phyloP scores from a whole-genome alignment of 1,140 invertebrate genomes.

The Temnothorax nylanderi region DNA sequence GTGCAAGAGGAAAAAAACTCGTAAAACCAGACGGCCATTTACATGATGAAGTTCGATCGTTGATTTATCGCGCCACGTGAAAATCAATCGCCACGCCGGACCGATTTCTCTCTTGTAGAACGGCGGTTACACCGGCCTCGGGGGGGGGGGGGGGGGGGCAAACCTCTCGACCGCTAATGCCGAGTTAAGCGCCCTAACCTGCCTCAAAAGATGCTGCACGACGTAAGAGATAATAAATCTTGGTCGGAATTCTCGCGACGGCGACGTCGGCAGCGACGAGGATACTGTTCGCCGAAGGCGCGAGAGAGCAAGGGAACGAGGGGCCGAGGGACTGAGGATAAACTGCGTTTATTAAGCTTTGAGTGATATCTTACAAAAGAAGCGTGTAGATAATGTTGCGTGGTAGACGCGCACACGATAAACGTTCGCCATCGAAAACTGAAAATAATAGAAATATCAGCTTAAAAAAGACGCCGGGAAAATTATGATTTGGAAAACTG shows the following conservation, averaged over 20 bases:
- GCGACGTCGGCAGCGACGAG: background rate
- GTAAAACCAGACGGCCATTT: background rate
- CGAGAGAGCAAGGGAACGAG: slow-evolving; percentile 7
- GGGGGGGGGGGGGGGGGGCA: slow-evolving; percentile 10
- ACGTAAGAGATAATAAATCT: slow-evolving; percentile 76
- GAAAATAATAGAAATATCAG: background rate
- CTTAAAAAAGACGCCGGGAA: too few species aligned
- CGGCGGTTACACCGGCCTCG: slow-evolving; percentile 31
- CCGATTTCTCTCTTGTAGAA: slow-evolving; percentile 58
- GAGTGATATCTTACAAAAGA: slow-evolving; percentile 33
- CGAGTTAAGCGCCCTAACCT: slow-evolving; percentile 73
- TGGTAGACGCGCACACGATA: background rate
- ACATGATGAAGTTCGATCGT: slow-evolving; percentile 42
- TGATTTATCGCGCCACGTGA: slow-evolving; percentile 60
- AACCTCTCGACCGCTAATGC: slow-evolving; percentile 64
- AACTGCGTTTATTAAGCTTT: slow-evolving; percentile 37
- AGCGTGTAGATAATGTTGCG: background rate
- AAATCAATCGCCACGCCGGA: slow-evolving; percentile 46
- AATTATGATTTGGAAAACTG: slow-evolving; percentile 7
- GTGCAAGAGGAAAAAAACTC: background rate
- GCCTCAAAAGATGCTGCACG: slow-evolving; percentile 72
- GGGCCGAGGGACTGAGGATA: slow-evolving; percentile 3
- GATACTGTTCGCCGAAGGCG: slow-evolving; percentile 6
- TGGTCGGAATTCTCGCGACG: slow-evolving; percentile 32
- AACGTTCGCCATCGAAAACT: background rate